phyloP scores from a whole-genome alignment of 1,140 invertebrate genomes.

The roundworm (Caenorhabditis elegans) region DNA sequence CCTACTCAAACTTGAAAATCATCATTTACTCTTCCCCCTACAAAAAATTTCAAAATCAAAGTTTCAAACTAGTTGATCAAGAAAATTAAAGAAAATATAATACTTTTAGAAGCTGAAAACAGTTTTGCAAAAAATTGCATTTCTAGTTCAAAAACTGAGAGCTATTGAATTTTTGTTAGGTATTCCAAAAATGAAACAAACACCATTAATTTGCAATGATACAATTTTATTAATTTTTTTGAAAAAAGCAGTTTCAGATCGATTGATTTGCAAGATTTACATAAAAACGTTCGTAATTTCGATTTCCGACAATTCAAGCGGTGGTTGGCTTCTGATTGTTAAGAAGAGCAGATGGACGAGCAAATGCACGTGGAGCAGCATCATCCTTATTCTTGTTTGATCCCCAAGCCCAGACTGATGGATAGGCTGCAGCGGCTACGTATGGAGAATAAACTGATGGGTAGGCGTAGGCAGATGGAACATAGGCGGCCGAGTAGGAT shows the following conservation, averaged over 20 bases:
- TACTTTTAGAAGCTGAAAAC: no score
- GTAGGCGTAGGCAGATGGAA: background rate
- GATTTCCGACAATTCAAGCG: background rate
- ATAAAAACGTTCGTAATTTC: background rate
- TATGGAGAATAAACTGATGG: constrained; percentile 21
- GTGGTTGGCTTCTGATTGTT: constrained; percentile 6
- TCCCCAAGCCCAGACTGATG: constrained; percentile 22
- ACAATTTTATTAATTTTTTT: background rate
- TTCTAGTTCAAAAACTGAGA: no score
- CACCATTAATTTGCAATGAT: background rate
- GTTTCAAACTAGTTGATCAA: no score
- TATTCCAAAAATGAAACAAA: no score
- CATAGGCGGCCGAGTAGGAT: constrained; percentile 9
- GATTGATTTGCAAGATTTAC: background rate
- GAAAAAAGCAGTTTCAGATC: no score
- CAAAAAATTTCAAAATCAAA: no score
- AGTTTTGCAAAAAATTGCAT: no score
- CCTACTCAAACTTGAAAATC: no score
- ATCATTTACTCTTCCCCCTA: no score
- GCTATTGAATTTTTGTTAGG: no score
- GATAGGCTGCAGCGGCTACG: constrained; percentile 8
- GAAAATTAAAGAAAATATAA: no score
- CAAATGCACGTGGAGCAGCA: background rate
- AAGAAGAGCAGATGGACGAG: background rate
- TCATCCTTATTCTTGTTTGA: constrained; percentile 16